A percentile compares a stretch with the other conserved stretches of the same genome.
These are phyloP conservation scores for Drosophila atroscutellata DNA, from an alignment of 2,888 invertebrate species.

Conservation along the genomic window DNA sequence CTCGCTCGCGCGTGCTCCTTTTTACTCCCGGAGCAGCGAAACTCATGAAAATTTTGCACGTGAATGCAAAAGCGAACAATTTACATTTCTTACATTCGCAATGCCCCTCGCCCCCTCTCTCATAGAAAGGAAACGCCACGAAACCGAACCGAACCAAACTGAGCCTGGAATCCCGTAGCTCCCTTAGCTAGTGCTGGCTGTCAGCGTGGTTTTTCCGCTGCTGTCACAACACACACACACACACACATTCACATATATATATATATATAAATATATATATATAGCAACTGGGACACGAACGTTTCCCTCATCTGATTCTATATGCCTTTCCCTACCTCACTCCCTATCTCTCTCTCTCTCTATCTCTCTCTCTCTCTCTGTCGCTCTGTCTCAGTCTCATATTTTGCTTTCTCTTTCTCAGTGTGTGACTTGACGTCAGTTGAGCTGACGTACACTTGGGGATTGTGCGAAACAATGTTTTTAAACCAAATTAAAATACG, in stretches of 20 bases:
- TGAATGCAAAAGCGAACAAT: slow-evolving; percentile 76
- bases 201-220: slow-evolving; percentile 77
- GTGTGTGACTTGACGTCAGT: slow-evolving; percentile 75
- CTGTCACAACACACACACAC: slow-evolving; percentile 72
- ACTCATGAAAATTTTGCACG: slow-evolving; percentile 78
- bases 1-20: slow-evolving; percentile 23
- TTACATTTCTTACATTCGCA: slow-evolving; percentile 78
- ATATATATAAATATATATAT: slow-evolving; percentile 11
- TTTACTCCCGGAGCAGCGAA: slow-evolving; percentile 38
- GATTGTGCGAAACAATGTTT: slow-evolving; percentile 80
- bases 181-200: slow-evolving; percentile 65
- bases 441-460: slow-evolving; percentile 73
- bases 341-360: background rate
- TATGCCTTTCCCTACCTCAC: slow-evolving; percentile 29
- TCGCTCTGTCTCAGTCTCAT: background rate
- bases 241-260: slow-evolving; percentile 27
- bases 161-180: slow-evolving; percentile 57
- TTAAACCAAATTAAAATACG: slow-evolving; percentile 79
- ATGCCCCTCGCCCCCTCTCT: slow-evolving; percentile 19
- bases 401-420: slow-evolving; percentile 5
- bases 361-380: background rate
- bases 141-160: slow-evolving; percentile 16
- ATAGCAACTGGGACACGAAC: slow-evolving; percentile 42
- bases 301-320: slow-evolving; percentile 47
- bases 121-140: slow-evolving; percentile 12